Conservation (phyloP, 1,140 invertebrate genomes). For the Hesperophylax magnus region DNA sequence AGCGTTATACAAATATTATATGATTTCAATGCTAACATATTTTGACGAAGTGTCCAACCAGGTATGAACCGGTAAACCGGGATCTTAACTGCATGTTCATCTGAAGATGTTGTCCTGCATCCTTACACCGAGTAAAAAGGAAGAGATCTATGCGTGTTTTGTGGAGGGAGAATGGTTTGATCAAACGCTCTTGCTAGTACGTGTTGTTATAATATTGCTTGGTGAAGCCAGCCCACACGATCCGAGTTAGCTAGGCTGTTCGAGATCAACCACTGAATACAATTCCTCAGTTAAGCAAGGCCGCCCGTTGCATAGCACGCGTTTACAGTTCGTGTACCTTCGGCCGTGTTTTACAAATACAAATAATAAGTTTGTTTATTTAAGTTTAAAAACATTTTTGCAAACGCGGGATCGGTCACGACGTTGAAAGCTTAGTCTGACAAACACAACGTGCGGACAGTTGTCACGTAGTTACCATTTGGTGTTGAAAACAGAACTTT, state of each 20-base stretch:
- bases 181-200: background rate
- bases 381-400: background rate
- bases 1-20: background rate
- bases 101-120: background rate
- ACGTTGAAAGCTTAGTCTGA: background rate
- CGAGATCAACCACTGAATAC: background rate
- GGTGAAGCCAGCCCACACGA: background rate
- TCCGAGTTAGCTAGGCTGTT: background rate
- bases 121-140: conserved; percentile 4
- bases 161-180: background rate
- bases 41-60: background rate
- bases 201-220: background rate
- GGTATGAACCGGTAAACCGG: background rate
- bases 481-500: background rate
- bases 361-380: background rate
- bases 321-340: background rate
- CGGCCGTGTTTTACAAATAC: background rate
- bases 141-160: background rate
- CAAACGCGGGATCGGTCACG: background rate
- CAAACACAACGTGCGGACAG: background rate
- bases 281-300: conserved; percentile 4
- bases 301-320: background rate
- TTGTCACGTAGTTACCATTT: background rate
- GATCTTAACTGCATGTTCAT: conserved; percentile 1
- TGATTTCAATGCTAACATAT: background rate